Evolutionary conservation across 2,797 vertebrate genomes (phyloP), one percentile per base, ranked within the genome.

Genomic region (Poecile montanus): DNA sequence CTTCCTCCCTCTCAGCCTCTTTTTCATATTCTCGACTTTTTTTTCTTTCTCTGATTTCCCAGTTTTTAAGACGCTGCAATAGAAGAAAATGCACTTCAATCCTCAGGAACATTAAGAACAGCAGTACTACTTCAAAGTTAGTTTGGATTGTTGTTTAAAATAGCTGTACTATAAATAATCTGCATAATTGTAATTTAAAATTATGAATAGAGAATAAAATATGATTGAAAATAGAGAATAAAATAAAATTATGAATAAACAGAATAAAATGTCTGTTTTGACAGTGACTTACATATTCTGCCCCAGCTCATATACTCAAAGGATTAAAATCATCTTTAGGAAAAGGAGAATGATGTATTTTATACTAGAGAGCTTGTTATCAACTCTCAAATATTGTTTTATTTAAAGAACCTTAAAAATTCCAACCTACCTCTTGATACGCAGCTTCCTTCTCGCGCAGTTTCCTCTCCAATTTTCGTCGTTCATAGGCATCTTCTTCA

Each of bases 41-140:
- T 97, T 99, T 99, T 91, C 99, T 98, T 97, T 99, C 99, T 97
- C 99, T 97, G 80, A 99, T 99, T 97, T 99, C 99, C 99, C 99
- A 99, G 97, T 99, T 99, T 97, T 99, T 99, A 95, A 99, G 98
- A 87, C 99, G 99, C 99, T 99, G 91, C 73, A 94, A 97, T 11
- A 86, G 91, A 94, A 94, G 8, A 73, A 91, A 62, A 70, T n/a
- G n/a, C 32, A 20, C 16, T 86, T 7, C 13, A 73, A 61, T 72
- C 29, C 23, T 87, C 70, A 76, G 38, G 53, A 80, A 48, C 10
- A n/a, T 89, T 68, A 87, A 81, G 57, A 77, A 54, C 13, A 81
- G 32, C 13, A 27, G 3, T 32, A 77, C 16, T 44, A 51, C n/a
- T 53, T 19, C 7, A 34, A 76, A 87, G 19, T 48, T 71, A 73